Evolutionary conservation across 2,113 vertebrate genomes (phyloP), one percentile per base, ranked within the genome.

Genomic region (Oplegnathus fasciatus): DNA sequence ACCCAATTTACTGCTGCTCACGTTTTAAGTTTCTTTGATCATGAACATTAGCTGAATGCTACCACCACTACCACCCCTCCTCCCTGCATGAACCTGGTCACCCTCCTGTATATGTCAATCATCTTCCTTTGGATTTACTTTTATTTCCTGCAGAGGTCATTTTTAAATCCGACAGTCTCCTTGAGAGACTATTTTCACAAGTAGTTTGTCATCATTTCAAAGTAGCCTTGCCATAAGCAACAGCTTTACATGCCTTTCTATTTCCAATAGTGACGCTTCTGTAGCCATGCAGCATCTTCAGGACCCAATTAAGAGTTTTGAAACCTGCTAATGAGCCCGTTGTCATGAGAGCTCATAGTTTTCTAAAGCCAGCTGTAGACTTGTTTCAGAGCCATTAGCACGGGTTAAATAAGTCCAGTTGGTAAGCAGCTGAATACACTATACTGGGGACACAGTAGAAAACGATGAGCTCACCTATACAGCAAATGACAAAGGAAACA

Each of bases 141-240:
- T 71, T 78, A 80, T 89, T 89, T 87, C 62, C 48, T 52, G 50
- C 77, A 72, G 81, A 86, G 86, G 87, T 89, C 89, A 69, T 57
- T 83, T 91, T 88, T 88, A 87, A 91, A 89, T 73, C 84, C 8
- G 57, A 72, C 77, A 30, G 74, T 90, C 83, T 92, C 80, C 89
- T 88, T 90, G 83, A 87, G 65, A 81, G 75, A 90, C 85, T 93
- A 93, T 93, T 92, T 89, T 70, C 81, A 91, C 44, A 60, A 77
- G 72, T 67, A 79, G 85, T 86, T 90, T 89, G 89, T 92, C 93
- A 92, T 88, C 86, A 68, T 85, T 92, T 90, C 76, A 89, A 83
- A 89, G 83, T 30, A 83, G 82, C 78, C 77, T 78, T 30, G 75
- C 69, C 83, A 78, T 81, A 68, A 86, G 86, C 26, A 42, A 71